Evolutionary conservation across 2,797 vertebrate genomes (phyloP).

Genomic region (Peromyscus nudipes): DNA sequence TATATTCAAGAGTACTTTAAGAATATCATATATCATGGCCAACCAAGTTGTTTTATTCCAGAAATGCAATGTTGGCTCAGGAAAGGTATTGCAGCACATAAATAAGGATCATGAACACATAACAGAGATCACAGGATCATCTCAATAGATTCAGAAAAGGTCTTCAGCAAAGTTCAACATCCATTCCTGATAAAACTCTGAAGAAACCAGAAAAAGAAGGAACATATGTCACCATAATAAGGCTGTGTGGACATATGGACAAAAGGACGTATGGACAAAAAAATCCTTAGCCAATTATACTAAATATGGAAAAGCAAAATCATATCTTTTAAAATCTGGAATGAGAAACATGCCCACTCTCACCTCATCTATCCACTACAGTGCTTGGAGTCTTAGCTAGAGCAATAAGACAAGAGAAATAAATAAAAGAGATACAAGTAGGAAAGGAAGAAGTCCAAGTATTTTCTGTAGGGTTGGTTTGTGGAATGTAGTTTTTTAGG

Average conservation of each 20-base stretch:
- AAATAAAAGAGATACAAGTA: background rate
- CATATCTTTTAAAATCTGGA: background rate
- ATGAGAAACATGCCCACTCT: background rate
- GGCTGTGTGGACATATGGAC: background rate
- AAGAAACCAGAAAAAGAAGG: background rate
- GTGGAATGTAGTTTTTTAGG: background rate
- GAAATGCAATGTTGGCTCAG: background rate
- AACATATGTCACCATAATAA: background rate
- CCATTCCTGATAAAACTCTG: background rate
- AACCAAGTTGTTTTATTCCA: background rate
- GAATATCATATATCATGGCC: background rate
- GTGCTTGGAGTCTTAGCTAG: background rate
- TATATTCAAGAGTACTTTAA: background rate
- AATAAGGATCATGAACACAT: background rate
- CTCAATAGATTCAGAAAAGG: background rate
- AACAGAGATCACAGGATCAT: background rate
- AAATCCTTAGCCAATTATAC: background rate
- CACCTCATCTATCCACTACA: background rate
- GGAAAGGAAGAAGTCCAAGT: background rate
- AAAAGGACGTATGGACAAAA: background rate
- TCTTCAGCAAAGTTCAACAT: background rate
- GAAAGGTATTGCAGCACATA: background rate
- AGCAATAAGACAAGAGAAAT: background rate
- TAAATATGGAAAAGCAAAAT: background rate
- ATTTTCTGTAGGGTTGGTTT: background rate